Conservation (phyloP, 2,888 invertebrate species). For the Eueremaeus valkanovi region DNA sequence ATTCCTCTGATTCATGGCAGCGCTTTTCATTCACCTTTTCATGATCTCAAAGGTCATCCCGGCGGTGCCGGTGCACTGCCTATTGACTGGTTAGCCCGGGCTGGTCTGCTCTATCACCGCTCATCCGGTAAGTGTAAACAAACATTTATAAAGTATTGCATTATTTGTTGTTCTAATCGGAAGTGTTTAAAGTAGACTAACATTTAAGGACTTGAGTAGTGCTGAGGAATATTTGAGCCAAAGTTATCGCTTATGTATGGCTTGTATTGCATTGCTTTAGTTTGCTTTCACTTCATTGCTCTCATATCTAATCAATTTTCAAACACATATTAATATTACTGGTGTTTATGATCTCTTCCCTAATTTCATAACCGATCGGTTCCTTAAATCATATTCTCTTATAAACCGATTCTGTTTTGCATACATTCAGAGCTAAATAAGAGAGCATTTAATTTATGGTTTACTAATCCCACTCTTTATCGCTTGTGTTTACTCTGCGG, state of each 20-base stretch:
- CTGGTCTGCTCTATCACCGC: constrained; percentile 48
- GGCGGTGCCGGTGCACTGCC: constrained; percentile 43
- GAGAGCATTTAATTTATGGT: constrained; percentile 5
- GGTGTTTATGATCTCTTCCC: not conserved
- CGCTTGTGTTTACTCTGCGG: constrained; percentile 11
- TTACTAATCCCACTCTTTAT: constrained; percentile 18
- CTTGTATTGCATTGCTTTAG: not conserved
- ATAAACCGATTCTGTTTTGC: not conserved
- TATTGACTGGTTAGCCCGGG: constrained; percentile 47
- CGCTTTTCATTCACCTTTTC: constrained; percentile 45
- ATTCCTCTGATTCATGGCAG: constrained; percentile 17
- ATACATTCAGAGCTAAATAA: too few relatives aligned
- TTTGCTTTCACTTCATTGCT: not conserved
- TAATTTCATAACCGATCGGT: constrained; percentile 7
- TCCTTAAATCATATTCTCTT: not conserved
- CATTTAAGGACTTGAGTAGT: not conserved
- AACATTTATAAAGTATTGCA: not conserved
- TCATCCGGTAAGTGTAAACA: constrained; percentile 45
- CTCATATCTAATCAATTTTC: not conserved
- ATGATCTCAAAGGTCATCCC: constrained; percentile 21
- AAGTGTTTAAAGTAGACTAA: not conserved
- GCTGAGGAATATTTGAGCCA: not conserved
- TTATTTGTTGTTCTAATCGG: not conserved
- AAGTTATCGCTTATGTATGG: not conserved
- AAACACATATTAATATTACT: too few relatives aligned